Evolutionary conservation across 1,140 invertebrate species (phyloP), one percentile per base, ranked within the genome.

Genomic region (Wiebesia pumilae): DNA sequence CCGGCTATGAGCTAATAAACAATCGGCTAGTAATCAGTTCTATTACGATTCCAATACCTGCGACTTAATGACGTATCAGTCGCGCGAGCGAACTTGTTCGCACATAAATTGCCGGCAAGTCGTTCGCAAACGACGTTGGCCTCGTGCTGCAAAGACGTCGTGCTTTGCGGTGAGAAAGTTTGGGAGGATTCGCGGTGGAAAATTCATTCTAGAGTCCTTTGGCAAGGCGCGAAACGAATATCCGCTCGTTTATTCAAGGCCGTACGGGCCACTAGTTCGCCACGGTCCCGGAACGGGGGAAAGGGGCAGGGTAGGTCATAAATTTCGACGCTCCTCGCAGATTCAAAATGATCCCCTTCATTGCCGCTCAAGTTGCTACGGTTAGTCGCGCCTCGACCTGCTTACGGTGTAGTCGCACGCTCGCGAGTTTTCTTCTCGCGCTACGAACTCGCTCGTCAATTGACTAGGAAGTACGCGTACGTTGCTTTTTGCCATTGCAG

Each of bases 311-410:
- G 58, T 89, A 90, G 90, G 90, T 88, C 89, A 93, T 94, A 94
- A 94, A 94, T 94, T 94, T 94, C 91, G 90, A 89, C 89, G 90
- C 91, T 30, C 58, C 43, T 92, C 91, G 91, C 89, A 90, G 93
- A 93, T 93, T 93, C 93, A 92, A 91, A 93, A 93, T 92, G 90
- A 94, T 93, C 92, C 92, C 73, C 92, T 92, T 93, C 92, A 92
- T 93, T 91, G 91, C 90, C n/a, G 88, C 87, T 89, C 90, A 89
- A 89, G 88, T 91, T 89, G 86, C 1, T 1, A n/a, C 30, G 14
- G 90, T 91, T 91, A 93, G 92, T 93, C 90, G 88, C 87, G 81
- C 83, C 73, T 73, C 86, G 91, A 88, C 89, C 87, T 89, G 90
- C 90, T 84, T 83, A 54, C 82, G 69, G 90, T 71, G 43, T 27